Evolutionary conservation across 2,888 invertebrate species (phyloP).

Genomic region (Eumacrocentrus americanus): DNA sequence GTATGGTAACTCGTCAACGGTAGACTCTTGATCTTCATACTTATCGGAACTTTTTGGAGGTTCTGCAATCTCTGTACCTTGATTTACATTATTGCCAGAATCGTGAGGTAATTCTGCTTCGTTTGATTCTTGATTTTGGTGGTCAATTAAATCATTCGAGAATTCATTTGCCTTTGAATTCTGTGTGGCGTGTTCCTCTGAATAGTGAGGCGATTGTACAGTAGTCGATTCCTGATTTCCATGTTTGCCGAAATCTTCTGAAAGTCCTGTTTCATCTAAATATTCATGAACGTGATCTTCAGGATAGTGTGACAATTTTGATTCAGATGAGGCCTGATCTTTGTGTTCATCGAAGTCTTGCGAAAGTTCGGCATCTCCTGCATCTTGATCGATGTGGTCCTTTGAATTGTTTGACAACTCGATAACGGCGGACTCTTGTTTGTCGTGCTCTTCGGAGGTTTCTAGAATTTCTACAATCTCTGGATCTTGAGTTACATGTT

Average conservation of each 20-base stretch:
- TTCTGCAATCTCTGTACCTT: not conserved
- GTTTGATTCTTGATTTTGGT: not conserved
- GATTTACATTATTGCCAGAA: not conserved
- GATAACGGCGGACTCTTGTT: not conserved
- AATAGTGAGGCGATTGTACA: not conserved
- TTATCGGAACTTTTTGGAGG: not conserved
- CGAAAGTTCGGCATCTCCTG: not conserved
- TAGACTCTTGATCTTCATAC: not conserved
- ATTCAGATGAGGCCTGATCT: not conserved
- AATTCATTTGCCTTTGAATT: too few species aligned
- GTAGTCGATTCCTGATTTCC: not conserved
- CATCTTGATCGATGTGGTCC: not conserved
- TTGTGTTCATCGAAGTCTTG: not conserved
- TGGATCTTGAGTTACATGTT: too few species aligned
- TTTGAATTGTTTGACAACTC: not conserved
- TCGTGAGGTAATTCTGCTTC: not conserved
- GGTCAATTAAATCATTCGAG: not conserved
- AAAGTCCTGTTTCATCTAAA: too few species aligned
- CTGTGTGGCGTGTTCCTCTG: not conserved
- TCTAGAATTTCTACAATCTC: too few species aligned
- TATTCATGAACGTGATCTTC: not conserved
- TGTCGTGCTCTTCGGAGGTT: not conserved
- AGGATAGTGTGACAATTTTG: not conserved
- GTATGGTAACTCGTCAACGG: not conserved
- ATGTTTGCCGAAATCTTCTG: not conserved